Evolutionary conservation across 2,888 invertebrate genomes (phyloP).

Genomic region (Drosophila sordidula): DNA sequence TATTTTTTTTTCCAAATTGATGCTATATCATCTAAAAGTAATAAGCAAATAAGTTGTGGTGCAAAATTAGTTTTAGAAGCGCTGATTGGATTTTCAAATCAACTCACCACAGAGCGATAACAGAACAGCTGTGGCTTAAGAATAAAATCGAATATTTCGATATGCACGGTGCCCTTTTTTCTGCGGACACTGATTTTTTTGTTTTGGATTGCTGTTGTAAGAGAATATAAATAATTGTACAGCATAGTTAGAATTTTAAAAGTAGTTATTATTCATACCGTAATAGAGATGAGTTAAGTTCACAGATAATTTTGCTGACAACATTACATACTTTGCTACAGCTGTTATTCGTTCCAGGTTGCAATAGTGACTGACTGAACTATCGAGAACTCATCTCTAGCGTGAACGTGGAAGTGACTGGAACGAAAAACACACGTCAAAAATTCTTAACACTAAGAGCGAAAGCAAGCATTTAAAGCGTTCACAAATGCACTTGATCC

Average conservation of each 20-base stretch:
- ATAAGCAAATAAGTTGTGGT: background rate
- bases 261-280: background rate
- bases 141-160: background rate
- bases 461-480: slow-evolving; percentile 35
- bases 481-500: slow-evolving; percentile 35
- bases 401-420: slow-evolving; percentile 62
- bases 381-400: slow-evolving; percentile 35
- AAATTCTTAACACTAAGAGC: slow-evolving; percentile 40
- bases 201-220: background rate
- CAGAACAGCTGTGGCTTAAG: background rate
- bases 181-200: background rate
- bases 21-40: background rate
- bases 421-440: slow-evolving; percentile 64
- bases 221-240: background rate
- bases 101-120: too few species aligned
- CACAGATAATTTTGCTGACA: background rate
- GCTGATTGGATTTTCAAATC: background rate
- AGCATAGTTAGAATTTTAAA: background rate
- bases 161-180: too few species aligned
- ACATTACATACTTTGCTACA: background rate
- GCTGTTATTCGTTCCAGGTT: slow-evolving; percentile 3
- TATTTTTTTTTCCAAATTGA: too few species aligned
- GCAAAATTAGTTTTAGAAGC: background rate
- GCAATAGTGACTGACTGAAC: background rate
- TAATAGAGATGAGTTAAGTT: background rate